Base-by-base conservation (phyloP, 2,113 vertebrate species). In the Spermophilus dauricus region DNA sequence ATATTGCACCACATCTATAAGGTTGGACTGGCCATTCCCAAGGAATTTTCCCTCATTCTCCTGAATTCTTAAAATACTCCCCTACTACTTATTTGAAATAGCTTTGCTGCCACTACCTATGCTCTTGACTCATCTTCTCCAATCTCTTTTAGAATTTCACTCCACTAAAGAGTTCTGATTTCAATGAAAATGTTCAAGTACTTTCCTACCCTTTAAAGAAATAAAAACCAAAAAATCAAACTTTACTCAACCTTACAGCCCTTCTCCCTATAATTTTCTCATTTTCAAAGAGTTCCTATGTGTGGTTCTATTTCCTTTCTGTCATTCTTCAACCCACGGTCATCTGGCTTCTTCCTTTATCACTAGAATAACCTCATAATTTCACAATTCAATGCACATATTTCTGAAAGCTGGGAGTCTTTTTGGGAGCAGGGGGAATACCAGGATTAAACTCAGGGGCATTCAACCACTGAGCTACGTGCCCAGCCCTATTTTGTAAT, bases 141-240 rank as follows among this genome's bases (percentile, higher is more conserved):
- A 42, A 32, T 86, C 24, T 89, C 78, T 78, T 95, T 53, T 86
- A 63, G 34, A 89, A 85, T 37, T 53, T 92, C 56, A 67, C n/a
- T 53, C 28, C 24, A 37, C 61, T 37, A 85, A 75, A 24, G 76
- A 37, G 5, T n/a, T 85, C 48, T 81, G 34, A 76, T 56, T 86
- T 22, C 42, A 86, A 34, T 82, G 48, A 73, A 88, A 90, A 63
- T 48, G 37, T 84, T 78, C 53, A 65, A n/a, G 48, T 34, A 82
- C 63, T 70, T 61, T 63, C 26, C 5, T 24, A 56, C 22, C 32
- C 61, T 91, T 91, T 91, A 69, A 67, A 70, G 26, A 87, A 65
- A 96, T 42, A 51, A 67, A 65, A 86, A 73, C 9, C 9, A 78
- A n/a, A 76, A 26, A 75, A 24, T 8, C 7, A 37, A 89, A 72